These are phyloP conservation scores for Pseudomyrmex gracilis DNA, from an alignment of 1,140 invertebrate species.

Conservation along the genomic window DNA sequence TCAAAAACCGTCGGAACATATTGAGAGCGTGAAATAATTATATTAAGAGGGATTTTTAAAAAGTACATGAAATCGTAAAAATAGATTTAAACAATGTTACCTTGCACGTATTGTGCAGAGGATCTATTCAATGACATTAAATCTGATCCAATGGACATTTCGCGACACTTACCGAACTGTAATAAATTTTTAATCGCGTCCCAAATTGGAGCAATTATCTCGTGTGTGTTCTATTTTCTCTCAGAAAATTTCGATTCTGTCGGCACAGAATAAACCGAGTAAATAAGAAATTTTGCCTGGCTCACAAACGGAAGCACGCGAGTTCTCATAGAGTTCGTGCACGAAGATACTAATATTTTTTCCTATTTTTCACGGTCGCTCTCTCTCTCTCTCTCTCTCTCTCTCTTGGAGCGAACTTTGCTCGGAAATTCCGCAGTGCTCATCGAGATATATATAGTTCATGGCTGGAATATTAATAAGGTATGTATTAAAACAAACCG, in stretches of 20 bases:
- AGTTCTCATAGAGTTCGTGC: conserved; percentile 60
- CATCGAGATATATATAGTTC: conserved; percentile 42
- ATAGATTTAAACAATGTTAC: neutral
- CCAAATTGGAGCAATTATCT: neutral
- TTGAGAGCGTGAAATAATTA: conserved; percentile 18
- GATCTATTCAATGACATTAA: neutral
- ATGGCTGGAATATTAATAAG: conserved; percentile 56
- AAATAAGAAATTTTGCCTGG: conserved; percentile 51
- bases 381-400: neutral
- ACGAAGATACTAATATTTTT: conserved; percentile 62
- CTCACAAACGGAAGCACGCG: conserved; percentile 52
- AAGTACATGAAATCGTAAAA: neutral
- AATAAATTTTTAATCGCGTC: neutral
- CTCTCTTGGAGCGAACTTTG: conserved; percentile 26
- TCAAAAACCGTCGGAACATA: neutral
- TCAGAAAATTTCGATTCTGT: conserved; percentile 47
- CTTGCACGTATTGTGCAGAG: neutral
- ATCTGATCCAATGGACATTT: neutral
- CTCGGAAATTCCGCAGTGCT: conserved; percentile 47
- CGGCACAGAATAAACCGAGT: conserved; percentile 39
- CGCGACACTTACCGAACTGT: neutral
- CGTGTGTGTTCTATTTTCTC: conserved; percentile 20
- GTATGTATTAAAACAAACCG: conserved; percentile 32
- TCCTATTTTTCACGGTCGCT: conserved; percentile 56
- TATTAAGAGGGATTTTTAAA: neutral